phyloP scores from a whole-genome alignment of 2,888 invertebrate genomes.

The Campoplex nolae region DNA sequence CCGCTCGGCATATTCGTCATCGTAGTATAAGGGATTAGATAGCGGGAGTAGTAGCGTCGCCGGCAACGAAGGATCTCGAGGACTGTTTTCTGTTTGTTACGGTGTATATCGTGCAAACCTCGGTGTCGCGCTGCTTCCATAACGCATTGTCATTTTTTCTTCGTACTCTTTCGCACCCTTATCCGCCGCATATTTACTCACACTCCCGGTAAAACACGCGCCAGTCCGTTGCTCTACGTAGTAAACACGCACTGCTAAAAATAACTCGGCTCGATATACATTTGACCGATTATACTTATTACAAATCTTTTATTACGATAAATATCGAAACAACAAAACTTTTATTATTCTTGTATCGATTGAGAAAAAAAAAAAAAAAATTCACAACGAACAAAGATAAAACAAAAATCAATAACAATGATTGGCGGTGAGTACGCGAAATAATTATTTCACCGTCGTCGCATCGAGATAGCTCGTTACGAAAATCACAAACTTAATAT shows the following conservation, averaged over 20 bases:
- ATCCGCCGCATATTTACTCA: background rate
- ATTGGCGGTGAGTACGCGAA: constrained; percentile 44
- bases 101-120: background rate
- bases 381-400: background rate
- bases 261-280: background rate
- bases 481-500: background rate
- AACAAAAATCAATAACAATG: constrained; percentile 9
- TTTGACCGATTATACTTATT: background rate
- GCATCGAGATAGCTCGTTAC: background rate
- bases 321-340: background rate
- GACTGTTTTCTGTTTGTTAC: background rate
- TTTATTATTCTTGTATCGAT: background rate
- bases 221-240: background rate
- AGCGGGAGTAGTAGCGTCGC: background rate
- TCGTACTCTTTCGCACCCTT: background rate
- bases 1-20: background rate
- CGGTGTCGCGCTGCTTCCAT: background rate
- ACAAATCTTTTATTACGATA: background rate
- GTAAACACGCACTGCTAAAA: constrained; percentile 26
- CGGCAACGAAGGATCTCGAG: background rate
- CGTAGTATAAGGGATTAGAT: background rate
- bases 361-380: background rate
- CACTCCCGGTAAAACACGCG: background rate
- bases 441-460: background rate
- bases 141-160: background rate